Base-by-base conservation (phyloP, 2,888 invertebrate genomes). In the Trypoxylon attenuatum region DNA sequence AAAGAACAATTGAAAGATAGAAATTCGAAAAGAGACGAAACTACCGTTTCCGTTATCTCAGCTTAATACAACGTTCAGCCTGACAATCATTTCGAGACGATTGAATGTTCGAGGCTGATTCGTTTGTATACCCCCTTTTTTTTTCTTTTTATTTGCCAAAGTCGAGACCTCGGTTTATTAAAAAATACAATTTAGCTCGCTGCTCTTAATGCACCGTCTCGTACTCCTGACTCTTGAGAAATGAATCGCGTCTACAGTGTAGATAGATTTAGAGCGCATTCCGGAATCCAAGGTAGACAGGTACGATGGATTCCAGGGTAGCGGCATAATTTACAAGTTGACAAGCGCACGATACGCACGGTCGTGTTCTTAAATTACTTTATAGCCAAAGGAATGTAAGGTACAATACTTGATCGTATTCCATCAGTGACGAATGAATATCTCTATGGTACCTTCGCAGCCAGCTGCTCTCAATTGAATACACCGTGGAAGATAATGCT, bases 341-440 rank as follows among this genome's bases (percentile, higher is more conserved):
- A 21, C 19, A 58, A 56, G 42, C 61, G 61, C 60, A 66, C 46
- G 57, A 60, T 60, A 58, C 60, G 43, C 63, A 62, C 71, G 39
- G 53, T 50, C 38, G 25, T 73, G 60, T 72, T 64, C 69, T 74
- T 78, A 76, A 70, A 81, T 81, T 82, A 84, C 70, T 76, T 87
- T 86, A 87, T 86, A 87, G 86, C 87, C 87, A 84, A 87, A 87
- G 87, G 87, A 87, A 87, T 87, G 87, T 87, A 87, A 84, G 82
- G 86, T 87, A 87, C 87, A 87, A 87, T 87, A 86, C 86, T 86
- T 81, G 81, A 87, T 83, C 83, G 83, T 84, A 81, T 64, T 83
- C 80, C 77, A 80, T 80, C 79, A 82, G 76, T 68, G 76, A 79
- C 79, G 79, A 85, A 81, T 74, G 80, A 82, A 67, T 70, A 53